These are phyloP conservation scores for Pachymerium ferrugineum DNA, from an alignment of 2,888 invertebrate species.

Conservation along the genomic window DNA sequence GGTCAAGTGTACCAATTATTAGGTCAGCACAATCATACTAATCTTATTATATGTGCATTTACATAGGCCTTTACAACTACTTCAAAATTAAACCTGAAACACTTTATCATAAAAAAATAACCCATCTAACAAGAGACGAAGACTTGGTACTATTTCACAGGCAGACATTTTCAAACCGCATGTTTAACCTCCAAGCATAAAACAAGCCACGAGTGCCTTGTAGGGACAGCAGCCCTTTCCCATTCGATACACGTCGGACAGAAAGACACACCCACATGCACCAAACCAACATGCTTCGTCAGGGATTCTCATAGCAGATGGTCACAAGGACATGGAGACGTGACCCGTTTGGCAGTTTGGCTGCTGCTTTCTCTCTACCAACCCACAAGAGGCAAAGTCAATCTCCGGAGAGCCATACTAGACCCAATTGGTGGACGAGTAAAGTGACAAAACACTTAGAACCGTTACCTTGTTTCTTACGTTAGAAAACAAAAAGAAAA, in stretches of 20 bases:
- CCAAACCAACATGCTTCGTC: not conserved
- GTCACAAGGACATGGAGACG: conserved; percentile 17
- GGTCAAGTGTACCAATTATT: too few species aligned
- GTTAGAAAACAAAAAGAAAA: not conserved
- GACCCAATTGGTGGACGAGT: conserved; percentile 17
- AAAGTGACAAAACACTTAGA: conserved; percentile 17
- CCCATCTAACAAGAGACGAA: too few species aligned
- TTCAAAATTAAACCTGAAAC: too few species aligned
- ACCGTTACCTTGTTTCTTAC: not conserved
- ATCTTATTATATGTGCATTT: too few species aligned
- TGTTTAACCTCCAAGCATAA: conserved; percentile 25
- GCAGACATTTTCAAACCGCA: conserved; percentile 10
- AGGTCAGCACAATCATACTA: too few species aligned
- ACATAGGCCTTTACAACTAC: too few species aligned
- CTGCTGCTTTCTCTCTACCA: not conserved
- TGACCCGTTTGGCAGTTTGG: conserved; percentile 15
- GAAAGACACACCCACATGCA: not conserved
- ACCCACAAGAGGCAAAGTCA: not conserved
- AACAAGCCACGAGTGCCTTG: conserved; percentile 4
- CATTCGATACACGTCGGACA: conserved; percentile 27
- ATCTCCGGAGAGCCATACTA: not conserved
- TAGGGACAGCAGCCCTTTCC: conserved; percentile 19
- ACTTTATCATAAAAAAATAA: too few species aligned
- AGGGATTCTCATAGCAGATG: conserved; percentile 24
- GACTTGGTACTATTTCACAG: conserved; percentile 11